Evolutionary conservation across 2,888 invertebrate genomes (phyloP), one percentile per base, ranked within the genome.

Genomic region (Artemia sinica): DNA sequence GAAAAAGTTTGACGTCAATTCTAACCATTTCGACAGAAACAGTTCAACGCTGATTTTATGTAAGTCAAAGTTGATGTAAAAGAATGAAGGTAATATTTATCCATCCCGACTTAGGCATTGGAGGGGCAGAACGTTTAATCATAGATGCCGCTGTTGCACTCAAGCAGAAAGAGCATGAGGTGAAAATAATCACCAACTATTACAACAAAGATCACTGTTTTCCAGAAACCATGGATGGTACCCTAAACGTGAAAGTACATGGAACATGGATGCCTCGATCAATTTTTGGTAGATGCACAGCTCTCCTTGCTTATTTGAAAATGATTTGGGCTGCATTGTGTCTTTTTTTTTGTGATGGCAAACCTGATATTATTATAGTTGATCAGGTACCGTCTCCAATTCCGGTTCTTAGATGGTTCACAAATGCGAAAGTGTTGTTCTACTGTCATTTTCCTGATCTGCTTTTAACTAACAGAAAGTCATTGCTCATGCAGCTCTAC

Each of bases 371-470:
- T 2, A 85, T 94, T 71, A 87, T 98, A 75, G 91, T 92, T 76
- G 98, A 99, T 80, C 85, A 78, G 75, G 90, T 98, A 69, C 96
- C 98, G 2, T 84, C 88, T 10, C 91, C 94, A 75, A 86, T 97
- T 76, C 93, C 94, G 12, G 81, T 97, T 70, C 80, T 97, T 70
- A 87, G 87, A 74, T 76, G 86, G 73, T 83, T 84, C 78, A 80
- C 70, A 41, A 67, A 80, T 81, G 65, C 72, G n/a, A 74, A 73
- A 74, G 83, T 94, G 12, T 80, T 97, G 8, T 99, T 95, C 78
- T 99, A 98, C 76, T 98, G 98, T 75, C 98, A 99, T 77, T 95
- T 93, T 79, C 98, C 98, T 0, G 98, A 99, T 79, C 88, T 93
- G 76, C 80, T 98, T 49, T 81, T 98, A 3, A 88, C 94, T 48